Evolutionary conservation across 2,888 invertebrate genomes (phyloP).

Genomic region (Cephus pulcher): DNA sequence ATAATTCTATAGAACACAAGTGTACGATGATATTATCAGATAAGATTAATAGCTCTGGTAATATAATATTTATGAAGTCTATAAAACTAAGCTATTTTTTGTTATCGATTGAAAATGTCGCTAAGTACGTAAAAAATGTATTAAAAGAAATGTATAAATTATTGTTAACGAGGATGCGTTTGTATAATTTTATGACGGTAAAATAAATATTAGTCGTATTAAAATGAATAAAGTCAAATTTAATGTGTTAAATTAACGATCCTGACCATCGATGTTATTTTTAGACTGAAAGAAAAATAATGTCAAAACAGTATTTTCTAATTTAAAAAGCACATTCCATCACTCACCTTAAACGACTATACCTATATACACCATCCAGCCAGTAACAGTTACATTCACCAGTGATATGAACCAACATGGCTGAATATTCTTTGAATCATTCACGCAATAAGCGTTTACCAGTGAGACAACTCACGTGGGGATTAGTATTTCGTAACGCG

Average conservation of each 20-base stretch:
- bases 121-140: background rate
- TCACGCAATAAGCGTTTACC: no score
- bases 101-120: background rate
- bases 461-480: no score
- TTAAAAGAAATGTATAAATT: background rate
- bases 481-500: no score
- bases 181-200: background rate
- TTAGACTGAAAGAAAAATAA: background rate
- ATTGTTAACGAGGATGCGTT: background rate
- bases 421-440: background rate
- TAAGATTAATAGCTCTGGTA: background rate
- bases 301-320: background rate
- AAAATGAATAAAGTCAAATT: background rate
- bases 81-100: background rate
- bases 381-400: background rate
- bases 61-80: background rate
- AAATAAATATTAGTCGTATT: background rate
- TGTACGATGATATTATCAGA: background rate
- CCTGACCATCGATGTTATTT: background rate
- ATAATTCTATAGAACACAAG: background rate
- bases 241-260: background rate
- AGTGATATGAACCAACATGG: background rate
- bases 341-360: background rate
- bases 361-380: background rate
- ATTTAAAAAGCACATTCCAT: background rate